A percentile compares a stretch with the other conserved stretches of the same genome.
Evolutionary conservation across 2,888 invertebrate species (phyloP).

Genomic region (Sesia bembeciformis): DNA sequence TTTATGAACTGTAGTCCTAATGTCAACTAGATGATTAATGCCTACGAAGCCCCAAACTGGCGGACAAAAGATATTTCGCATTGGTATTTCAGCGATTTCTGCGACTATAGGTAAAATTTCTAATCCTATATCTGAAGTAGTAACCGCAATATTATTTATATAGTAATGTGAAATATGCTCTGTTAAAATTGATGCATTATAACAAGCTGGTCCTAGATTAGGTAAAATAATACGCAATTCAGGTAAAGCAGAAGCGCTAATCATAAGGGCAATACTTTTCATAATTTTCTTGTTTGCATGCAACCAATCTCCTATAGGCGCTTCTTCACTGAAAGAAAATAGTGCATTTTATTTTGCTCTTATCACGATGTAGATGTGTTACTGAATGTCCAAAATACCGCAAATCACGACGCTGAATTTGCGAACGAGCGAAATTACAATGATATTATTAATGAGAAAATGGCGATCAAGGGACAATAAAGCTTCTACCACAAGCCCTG

Average conservation of each 20-base stretch:
- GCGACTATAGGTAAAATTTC: conserved; percentile 50
- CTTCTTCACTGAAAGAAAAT: conserved; percentile 27
- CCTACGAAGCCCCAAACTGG: conserved; percentile 79
- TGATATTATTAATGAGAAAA: no score
- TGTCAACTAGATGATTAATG: conserved; percentile 69
- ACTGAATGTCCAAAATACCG: neutral
- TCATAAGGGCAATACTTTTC: conserved; percentile 52
- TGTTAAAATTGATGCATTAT: conserved; percentile 67
- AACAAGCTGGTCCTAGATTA: conserved; percentile 72
- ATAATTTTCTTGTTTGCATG: conserved; percentile 39
- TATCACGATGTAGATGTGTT: neutral
- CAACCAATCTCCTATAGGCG: conserved; percentile 52
- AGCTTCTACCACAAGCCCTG: no score
- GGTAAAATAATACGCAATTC: conserved; percentile 67
- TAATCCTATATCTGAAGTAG: conserved; percentile 73
- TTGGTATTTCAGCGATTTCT: conserved; percentile 53
- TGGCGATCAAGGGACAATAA: no score
- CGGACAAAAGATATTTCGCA: conserved; percentile 70
- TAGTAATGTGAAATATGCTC: conserved; percentile 43
- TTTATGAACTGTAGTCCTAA: conserved; percentile 66
- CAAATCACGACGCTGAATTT: no score
- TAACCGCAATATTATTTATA: conserved; percentile 68
- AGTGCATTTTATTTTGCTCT: neutral
- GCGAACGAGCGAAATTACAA: no score
- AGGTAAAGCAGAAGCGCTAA: conserved; percentile 63